A percentile compares a stretch with the other conserved stretches of the same genome.
Conservation (phyloP, 2,888 invertebrate genomes). For the Chrysolina haemoptera region DNA sequence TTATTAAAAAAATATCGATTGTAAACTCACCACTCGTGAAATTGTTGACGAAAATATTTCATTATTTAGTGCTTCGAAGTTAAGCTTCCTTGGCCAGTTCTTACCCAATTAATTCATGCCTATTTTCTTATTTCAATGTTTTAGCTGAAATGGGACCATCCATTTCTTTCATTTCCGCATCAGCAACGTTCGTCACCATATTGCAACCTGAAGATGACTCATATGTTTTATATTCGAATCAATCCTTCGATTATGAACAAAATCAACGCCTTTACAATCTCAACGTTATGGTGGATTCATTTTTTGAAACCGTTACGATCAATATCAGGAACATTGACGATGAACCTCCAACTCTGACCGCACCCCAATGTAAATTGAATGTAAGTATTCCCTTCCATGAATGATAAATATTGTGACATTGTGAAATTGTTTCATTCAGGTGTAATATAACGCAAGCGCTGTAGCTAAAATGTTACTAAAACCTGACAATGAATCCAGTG, state of each 20-base stretch:
- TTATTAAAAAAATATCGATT: too few relatives aligned
- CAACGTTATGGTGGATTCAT: not conserved
- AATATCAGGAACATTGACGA: constrained; percentile 54
- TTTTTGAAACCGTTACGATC: constrained; percentile 29
- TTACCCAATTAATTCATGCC: too few relatives aligned
- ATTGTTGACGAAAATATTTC: too few relatives aligned
- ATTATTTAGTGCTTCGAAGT: too few relatives aligned
- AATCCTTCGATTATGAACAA: constrained; percentile 52
- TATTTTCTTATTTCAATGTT: constrained; percentile 11
- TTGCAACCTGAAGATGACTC: not conserved
- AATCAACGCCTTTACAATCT: constrained; percentile 33
- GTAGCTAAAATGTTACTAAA: too few relatives aligned
- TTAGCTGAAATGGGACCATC: constrained; percentile 11
- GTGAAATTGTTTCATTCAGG: too few relatives aligned
- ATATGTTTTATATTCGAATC: constrained; percentile 27
- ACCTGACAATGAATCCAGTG: too few relatives aligned
- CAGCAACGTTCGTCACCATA: not conserved
- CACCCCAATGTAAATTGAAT: constrained; percentile 51
- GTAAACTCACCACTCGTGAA: too few relatives aligned
- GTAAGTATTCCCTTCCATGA: constrained; percentile 43
- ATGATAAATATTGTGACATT: too few relatives aligned
- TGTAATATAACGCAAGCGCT: too few relatives aligned
- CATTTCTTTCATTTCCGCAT: not conserved
- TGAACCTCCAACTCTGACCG: constrained; percentile 51
- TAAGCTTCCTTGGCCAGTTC: too few relatives aligned